phyloP scores from a whole-genome alignment of 2,888 invertebrate genomes.

The Dryadula phaetusa region DNA sequence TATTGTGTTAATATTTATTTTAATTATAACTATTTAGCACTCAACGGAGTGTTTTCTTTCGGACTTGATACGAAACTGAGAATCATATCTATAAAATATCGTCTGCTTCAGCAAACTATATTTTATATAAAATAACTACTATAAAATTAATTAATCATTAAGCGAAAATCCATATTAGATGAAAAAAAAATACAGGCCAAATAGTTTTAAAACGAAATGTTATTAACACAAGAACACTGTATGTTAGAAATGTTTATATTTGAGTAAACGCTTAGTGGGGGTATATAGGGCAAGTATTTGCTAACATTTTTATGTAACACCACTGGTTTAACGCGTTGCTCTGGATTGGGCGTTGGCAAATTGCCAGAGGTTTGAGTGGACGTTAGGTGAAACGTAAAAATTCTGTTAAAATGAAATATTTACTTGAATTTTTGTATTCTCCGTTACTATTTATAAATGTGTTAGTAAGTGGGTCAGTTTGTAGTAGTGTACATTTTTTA shows the following conservation, averaged over 20 bases:
- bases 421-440: not conserved
- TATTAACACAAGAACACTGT: not conserved
- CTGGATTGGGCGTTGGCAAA: constrained; percentile 44
- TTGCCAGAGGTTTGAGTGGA: constrained; percentile 41
- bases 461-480: not conserved
- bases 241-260: not conserved
- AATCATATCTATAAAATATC: too few relatives aligned
- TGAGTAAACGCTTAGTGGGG: not conserved
- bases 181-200: not conserved
- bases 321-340: constrained; percentile 34
- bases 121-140: too few relatives aligned
- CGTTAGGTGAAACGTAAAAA: constrained; percentile 25
- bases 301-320: constrained; percentile 30
- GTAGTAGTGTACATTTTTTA: too few relatives aligned
- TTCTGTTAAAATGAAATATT: constrained; percentile 6
- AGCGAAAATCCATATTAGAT: not conserved
- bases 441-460: not conserved
- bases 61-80: too few relatives aligned
- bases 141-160: too few relatives aligned
- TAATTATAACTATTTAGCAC: too few relatives aligned
- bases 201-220: not conserved
- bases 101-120: too few relatives aligned
- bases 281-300: constrained; percentile 25
- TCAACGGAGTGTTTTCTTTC: too few relatives aligned
- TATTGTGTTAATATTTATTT: too few relatives aligned